These are phyloP conservation scores for Heliothis subflexa DNA, from an alignment of 1,140 invertebrate genomes.

Conservation along the genomic window DNA sequence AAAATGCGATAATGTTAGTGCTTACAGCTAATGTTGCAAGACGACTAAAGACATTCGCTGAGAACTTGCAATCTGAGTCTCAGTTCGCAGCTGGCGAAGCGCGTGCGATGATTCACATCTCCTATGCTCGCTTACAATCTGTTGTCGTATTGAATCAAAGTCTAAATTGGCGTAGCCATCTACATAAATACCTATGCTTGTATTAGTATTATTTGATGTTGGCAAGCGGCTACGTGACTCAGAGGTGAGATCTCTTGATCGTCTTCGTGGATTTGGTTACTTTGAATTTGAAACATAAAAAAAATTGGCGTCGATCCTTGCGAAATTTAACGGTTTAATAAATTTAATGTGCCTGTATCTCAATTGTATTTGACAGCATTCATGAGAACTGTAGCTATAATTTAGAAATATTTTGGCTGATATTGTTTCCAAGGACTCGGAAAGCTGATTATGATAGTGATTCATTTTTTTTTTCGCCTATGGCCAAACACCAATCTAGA, in stretches of 20 bases:
- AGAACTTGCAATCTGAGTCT: slow-evolving; percentile 77
- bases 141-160: slow-evolving; percentile 46
- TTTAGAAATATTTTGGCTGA: neutral
- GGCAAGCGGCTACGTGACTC: slow-evolving; percentile 76
- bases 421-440: slow-evolving; percentile 1
- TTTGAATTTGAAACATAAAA: slow-evolving; percentile 53
- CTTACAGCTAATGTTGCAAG: slow-evolving; percentile 74
- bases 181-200: slow-evolving; percentile 46
- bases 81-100: slow-evolving; percentile 74
- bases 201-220: slow-evolving; percentile 62
- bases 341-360: slow-evolving; percentile 49
- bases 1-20: slow-evolving; percentile 62
- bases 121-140: slow-evolving; percentile 29
- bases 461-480: slow-evolving; percentile 8
- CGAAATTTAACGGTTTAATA: slow-evolving; percentile 53
- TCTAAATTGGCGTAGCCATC: slow-evolving; percentile 44
- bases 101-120: slow-evolving; percentile 68
- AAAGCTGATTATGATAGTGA: slow-evolving; percentile 21
- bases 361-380: slow-evolving; percentile 52
- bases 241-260: slow-evolving; percentile 76
- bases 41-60: slow-evolving; percentile 66
- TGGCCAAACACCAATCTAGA: neutral
- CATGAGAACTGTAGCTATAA: neutral
- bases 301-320: slow-evolving; percentile 61
- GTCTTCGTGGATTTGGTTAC: slow-evolving; percentile 57